A percentile compares a stretch with the other conserved stretches of the same genome.
Conservation (phyloP, 2,888 invertebrate genomes). For the Volucella zonaria region DNA sequence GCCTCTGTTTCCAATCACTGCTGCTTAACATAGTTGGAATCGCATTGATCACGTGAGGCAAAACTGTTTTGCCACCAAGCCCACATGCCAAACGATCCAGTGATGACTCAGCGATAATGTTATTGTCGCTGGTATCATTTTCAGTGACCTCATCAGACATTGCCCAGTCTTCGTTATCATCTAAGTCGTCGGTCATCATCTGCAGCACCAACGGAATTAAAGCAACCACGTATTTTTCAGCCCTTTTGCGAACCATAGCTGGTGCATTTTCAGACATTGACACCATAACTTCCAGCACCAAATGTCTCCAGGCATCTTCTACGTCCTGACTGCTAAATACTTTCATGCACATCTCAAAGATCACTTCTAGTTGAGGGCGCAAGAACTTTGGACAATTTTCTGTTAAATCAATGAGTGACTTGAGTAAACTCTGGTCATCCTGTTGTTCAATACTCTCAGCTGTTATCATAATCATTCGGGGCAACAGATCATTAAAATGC, state of each 20-base stretch:
- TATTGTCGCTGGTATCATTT: constrained; percentile 97
- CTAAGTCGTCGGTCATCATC: constrained; percentile 97
- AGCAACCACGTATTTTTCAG: constrained; percentile 90
- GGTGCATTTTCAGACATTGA: constrained; percentile 94
- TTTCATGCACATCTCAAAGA: constrained; percentile 95
- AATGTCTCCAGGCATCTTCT: constrained; percentile 92
- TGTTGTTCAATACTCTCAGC: constrained; percentile 92
- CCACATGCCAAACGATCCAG: constrained; percentile 98
- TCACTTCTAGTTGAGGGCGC: constrained; percentile 91
- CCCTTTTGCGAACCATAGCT: constrained; percentile 97
- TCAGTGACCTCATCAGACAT: constrained; percentile 93
- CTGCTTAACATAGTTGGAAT: constrained; percentile 94
- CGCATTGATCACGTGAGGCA: constrained; percentile 93
- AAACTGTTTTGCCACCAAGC: constrained; percentile 94
- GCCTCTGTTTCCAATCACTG: constrained; percentile 93
- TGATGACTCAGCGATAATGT: constrained; percentile 97
- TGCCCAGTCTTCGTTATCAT: constrained; percentile 95
- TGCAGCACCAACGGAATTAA: constrained; percentile 93
- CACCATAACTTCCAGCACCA: constrained; percentile 94
- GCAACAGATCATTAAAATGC: constrained; percentile 93
- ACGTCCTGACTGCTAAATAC: constrained; percentile 88
- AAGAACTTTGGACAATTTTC: constrained; percentile 96
- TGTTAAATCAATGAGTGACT: constrained; percentile 96
- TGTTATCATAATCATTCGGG: constrained; percentile 88
- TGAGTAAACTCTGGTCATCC: constrained; percentile 95